phyloP scores from a whole-genome alignment of 2,797 vertebrate genomes.

The Tympanoctomys barrerae region DNA sequence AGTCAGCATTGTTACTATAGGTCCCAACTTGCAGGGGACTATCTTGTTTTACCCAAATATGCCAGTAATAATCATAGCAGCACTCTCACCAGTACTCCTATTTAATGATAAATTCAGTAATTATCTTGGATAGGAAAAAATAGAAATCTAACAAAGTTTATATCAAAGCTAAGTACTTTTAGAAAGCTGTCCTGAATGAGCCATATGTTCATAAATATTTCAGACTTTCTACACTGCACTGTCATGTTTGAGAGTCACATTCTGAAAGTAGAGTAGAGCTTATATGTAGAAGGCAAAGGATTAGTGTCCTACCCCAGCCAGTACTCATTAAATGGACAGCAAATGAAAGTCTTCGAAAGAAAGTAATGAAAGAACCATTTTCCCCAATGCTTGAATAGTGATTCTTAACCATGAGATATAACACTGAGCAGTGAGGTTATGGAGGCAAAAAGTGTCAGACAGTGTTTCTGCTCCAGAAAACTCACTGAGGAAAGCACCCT shows the following conservation, averaged over 20 bases:
- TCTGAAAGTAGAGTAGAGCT: neutral
- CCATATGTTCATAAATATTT: neutral
- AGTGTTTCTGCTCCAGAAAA: neutral
- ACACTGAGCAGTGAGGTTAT: neutral
- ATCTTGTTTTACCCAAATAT: neutral
- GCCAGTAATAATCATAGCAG: neutral
- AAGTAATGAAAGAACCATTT: neutral
- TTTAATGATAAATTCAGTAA: neutral
- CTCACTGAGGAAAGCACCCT: neutral
- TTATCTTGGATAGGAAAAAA: neutral
- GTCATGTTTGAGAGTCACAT: fast-evolving
- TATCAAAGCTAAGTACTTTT: neutral
- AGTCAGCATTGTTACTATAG: neutral
- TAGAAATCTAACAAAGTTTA: neutral
- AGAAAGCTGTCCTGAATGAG: neutral
- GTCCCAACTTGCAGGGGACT: neutral
- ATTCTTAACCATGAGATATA: neutral
- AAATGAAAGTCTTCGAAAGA: neutral
- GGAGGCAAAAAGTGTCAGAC: neutral
- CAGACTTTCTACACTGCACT: too few species aligned
- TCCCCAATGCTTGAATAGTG: neutral
- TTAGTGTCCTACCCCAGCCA: fast-evolving
- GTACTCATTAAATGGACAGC: neutral
- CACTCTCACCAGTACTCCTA: neutral
- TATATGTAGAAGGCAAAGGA: neutral